phyloP scores from a whole-genome alignment of 2,113 vertebrate species.

The Mungos mungo region DNA sequence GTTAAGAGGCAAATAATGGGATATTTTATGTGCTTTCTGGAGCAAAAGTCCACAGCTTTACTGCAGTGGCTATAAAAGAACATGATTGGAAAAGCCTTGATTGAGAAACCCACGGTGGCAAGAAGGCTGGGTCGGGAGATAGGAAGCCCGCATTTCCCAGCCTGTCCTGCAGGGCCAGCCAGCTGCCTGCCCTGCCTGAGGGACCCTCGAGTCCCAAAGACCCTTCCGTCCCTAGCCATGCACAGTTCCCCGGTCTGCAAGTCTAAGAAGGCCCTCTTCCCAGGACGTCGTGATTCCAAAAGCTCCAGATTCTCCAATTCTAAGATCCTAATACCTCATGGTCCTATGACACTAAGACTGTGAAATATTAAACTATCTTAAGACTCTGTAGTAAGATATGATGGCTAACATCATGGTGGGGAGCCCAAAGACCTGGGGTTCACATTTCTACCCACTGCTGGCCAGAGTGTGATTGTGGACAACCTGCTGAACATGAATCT shows the following conservation, averaged over 20 bases:
- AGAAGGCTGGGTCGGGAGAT: constrained; percentile 14
- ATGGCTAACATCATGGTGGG: not conserved
- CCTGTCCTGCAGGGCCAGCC: not conserved
- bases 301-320: not conserved
- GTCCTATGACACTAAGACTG: not conserved
- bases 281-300: not conserved
- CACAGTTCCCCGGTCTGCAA: not conserved
- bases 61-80: constrained; percentile 70
- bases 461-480: not conserved
- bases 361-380: not conserved
- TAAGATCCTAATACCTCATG: not conserved
- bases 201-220: not conserved
- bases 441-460: not conserved
- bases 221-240: not conserved
- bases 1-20: constrained; percentile 80
- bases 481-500: not conserved
- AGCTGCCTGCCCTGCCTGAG: not conserved
- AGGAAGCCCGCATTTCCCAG: constrained; percentile 19
- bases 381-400: not conserved
- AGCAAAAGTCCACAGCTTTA: constrained; percentile 81
- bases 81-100: constrained; percentile 60
- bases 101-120: constrained; percentile 62
- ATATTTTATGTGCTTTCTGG: constrained; percentile 80
- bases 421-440: not conserved
- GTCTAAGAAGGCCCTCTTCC: not conserved